Conservation (phyloP, 2,797 vertebrate species). For the Triplophysa bombifrons region DNA sequence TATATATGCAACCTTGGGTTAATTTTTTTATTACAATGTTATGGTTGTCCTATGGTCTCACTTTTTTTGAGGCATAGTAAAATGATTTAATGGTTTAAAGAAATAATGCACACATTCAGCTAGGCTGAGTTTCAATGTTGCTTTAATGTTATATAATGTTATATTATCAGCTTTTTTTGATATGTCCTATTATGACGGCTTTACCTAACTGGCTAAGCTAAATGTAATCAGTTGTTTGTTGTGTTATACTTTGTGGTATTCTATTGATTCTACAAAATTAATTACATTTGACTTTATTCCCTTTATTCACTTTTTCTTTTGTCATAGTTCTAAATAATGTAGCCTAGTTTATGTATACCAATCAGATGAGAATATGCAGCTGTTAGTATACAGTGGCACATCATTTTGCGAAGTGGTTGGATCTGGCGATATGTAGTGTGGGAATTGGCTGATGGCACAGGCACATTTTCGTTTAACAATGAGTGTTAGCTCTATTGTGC, state of each 20-base stretch:
- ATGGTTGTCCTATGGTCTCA: no score
- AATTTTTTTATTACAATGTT: no score
- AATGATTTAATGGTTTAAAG: no score
- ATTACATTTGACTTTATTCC: neutral
- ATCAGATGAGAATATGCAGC: neutral
- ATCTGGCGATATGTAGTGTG: conserved; percentile 10
- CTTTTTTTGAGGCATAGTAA: no score
- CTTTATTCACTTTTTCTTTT: neutral
- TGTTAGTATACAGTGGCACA: neutral
- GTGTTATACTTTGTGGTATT: neutral
- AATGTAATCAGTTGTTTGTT: neutral
- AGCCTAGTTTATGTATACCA: neutral
- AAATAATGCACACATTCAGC: no score
- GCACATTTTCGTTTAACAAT: conserved; percentile 34
- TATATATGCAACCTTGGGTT: no score
- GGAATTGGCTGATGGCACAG: conserved; percentile 11
- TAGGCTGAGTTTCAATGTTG: no score
- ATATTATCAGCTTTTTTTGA: no score
- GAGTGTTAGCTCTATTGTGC: conserved; percentile 30
- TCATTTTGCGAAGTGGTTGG: neutral
- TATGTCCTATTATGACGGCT: no score
- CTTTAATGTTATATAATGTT: no score
- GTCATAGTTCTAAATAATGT: neutral
- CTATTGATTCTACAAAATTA: neutral
- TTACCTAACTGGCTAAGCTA: no score